Base-by-base conservation (phyloP, 2,888 invertebrate genomes). In the Aproaerema taeniolella region DNA sequence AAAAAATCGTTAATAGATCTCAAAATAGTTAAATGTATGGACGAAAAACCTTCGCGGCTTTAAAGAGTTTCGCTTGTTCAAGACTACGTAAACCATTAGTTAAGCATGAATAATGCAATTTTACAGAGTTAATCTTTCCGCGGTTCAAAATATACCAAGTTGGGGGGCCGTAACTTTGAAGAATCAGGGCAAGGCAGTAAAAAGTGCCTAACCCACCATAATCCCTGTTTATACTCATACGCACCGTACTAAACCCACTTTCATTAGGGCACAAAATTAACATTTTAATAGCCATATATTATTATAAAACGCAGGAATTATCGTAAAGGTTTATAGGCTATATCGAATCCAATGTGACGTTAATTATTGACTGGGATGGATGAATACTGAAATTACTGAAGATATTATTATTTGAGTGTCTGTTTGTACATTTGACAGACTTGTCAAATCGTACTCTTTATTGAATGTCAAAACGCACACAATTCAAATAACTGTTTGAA, bases 201-300 rank as follows among this genome's bases (percentile, higher is more conserved):
- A 82, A 82, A 79, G 52, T 67, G 64, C 66, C 65, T 65, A 55
- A 35, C 62, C 63, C 63, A 54, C 52, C 69, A 55, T 79, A 82
- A 85, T 76, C 79, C 79, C 62, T 61, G 69, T 82, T 82, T 80
- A 43, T 43, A 77, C 63, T 58, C 56, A 52, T 61, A 68, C 69
- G 64, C 63, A 66, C 69, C 69, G 64, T 58, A 77, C 77, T 82
- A 77, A 83, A 78, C 68, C 73, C 63, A 64, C 69, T 74, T 81
- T 83, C 80, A 83, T 82, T 83, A 82, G 71, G 67, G 69, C 67
- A 53, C 64, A 54, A 75, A 82, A 85, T 85, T 83, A 83, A 83
- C 83, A 82, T 83, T 82, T 83, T 82, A 80, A 85, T 72, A 68
- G 68, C 68, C 68, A 77, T 75, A 78, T 79, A 78, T 81, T 79